phyloP scores from a whole-genome alignment of 1,140 invertebrate genomes.

The Camponotus vicinus region DNA sequence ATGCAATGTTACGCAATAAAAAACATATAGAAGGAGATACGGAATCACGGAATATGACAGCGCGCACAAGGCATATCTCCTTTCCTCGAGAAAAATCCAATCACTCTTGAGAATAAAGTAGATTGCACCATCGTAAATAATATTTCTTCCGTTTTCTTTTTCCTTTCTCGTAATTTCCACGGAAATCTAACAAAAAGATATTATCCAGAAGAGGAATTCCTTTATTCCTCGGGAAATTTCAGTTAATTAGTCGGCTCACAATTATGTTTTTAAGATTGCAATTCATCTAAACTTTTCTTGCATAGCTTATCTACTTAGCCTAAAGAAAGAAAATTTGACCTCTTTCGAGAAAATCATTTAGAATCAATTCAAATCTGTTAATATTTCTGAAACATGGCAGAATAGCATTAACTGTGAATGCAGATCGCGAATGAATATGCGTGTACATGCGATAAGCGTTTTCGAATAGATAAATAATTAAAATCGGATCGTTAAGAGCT shows the following conservation, averaged over 20 bases:
- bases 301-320: background rate
- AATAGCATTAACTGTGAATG: background rate
- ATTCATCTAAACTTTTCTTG: background rate
- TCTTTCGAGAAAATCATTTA: background rate
- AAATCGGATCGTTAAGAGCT: background rate
- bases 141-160: background rate
- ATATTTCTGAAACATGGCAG: background rate
- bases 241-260: constrained; percentile 11
- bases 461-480: constrained; percentile 32
- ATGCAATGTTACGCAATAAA: constrained; percentile 18
- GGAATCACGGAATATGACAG: background rate
- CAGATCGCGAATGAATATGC: background rate
- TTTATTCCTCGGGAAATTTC: background rate
- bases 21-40: background rate
- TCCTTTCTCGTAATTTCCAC: background rate
- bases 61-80: background rate
- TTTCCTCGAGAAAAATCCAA: constrained; percentile 21
- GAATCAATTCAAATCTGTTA: background rate
- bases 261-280: background rate
- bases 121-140: constrained; percentile 28
- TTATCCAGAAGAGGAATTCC: background rate
- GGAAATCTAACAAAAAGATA: constrained; percentile 16
- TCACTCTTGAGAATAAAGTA: constrained; percentile 31
- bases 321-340: background rate
- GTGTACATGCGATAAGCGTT: background rate